These are phyloP conservation scores for Serilophus lunatus DNA, from an alignment of 2,113 vertebrate genomes.

Conservation along the genomic window DNA sequence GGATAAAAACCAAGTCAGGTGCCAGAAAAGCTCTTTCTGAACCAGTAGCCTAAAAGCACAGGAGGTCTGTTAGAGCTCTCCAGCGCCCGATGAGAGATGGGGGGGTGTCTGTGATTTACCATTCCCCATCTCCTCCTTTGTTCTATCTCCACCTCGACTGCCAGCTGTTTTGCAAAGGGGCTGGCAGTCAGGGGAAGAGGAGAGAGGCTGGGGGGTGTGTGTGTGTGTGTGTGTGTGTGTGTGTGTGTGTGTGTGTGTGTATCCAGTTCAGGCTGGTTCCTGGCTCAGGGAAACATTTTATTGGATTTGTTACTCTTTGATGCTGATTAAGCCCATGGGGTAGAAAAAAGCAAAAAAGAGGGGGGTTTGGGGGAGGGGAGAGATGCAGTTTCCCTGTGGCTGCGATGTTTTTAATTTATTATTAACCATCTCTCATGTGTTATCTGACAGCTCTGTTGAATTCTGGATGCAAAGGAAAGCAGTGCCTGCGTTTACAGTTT, in stretches of 20 bases:
- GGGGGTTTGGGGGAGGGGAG: slow-evolving; percentile 25
- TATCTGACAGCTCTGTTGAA: slow-evolving; percentile 59
- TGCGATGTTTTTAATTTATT: slow-evolving; percentile 76
- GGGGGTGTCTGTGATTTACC: neutral
- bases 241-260: too few relatives aligned
- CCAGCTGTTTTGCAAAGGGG: slow-evolving; percentile 60
- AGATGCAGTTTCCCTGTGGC: slow-evolving; percentile 56
- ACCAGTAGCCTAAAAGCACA: neutral
- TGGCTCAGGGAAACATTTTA: slow-evolving; percentile 76
- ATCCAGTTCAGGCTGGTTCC: slow-evolving; percentile 65
- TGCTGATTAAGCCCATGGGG: slow-evolving; percentile 77
- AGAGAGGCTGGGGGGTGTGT: neutral
- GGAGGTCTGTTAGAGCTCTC: neutral
- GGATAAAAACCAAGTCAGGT: neutral
- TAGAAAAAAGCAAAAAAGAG: slow-evolving; percentile 59
- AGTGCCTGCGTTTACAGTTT: slow-evolving; percentile 31
- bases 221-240: too few relatives aligned
- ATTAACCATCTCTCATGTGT: slow-evolving; percentile 72
- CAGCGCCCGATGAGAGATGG: neutral
- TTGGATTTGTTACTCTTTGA: slow-evolving; percentile 82
- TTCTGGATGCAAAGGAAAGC: slow-evolving; percentile 42
- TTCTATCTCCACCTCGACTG: slow-evolving; percentile 57
- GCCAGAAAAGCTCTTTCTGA: neutral
- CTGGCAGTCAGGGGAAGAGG: slow-evolving; percentile 29
- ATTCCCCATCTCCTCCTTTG: slow-evolving; percentile 35